Base-by-base conservation (phyloP, 2,888 invertebrate genomes). In the Brachycybe producta region DNA sequence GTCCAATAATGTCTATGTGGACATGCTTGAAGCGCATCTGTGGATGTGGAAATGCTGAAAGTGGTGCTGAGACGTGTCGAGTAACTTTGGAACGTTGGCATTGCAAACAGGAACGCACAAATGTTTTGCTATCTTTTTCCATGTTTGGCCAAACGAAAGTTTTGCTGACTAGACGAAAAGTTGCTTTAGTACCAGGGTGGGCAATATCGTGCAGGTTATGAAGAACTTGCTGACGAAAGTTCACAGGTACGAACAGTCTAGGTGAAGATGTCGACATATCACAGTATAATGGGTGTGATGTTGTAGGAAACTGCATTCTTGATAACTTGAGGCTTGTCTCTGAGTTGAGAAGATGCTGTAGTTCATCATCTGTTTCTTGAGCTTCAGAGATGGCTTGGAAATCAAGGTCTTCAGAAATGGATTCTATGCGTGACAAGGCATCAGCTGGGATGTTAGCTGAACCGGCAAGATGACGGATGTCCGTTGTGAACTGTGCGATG, bases 1-100 rank as follows among this genome's bases (percentile, higher is more conserved):
- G 49, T 26, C 27, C 49, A 5, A 47, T 32, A n/a, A 49, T 17
- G 28, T 49, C 49, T 1, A 49, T 45, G 27, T 47, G 42, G 2
- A 49, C 24, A 28, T 49, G 49, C 26, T 49, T 27, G 3, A 49
- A 47, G 7, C 49, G 24, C 23, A 7, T 8, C 19, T 7, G 15
- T 4, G 32, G 44, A 5, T 2, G 35, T 3, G 11, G 3, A 35
- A 38, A 36, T 35, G 32, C 5, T n/a, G n/a, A 11, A n/a, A 44
- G n/a, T 17, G 5, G 23, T 11, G 23, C 4, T 13, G 21, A 30
- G 3, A 30, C 28, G 28, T 46, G 43, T 3, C 44, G 44, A 15
- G 5, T 3, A 7, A 30, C 30, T 19, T 44, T 44, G 26, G 44
- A 5, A 13, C 26, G 7, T 13, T 44, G 45, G 39, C 45, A 44